Conservation (phyloP, 1,140 invertebrate species). For the Apis mellifera region Amel_HAv3.1 CM009937.2:60001-60500, state of each 20-base stretch:
- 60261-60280: constrained; percentile 77
- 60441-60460: too few species aligned
- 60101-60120: constrained; percentile 72
- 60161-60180: constrained; percentile 78
- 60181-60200: constrained; percentile 77
- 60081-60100: constrained; percentile 78
- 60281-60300: constrained; percentile 79
- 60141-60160: constrained; percentile 77
- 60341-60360: not conserved
- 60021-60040: constrained; percentile 74
- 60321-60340: not conserved
- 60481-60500: too few species aligned
- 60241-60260: constrained; percentile 67
- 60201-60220: constrained; percentile 70
- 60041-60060: constrained; percentile 80
- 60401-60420: too few species aligned
- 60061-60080: constrained; percentile 80
- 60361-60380: not conserved
- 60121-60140: constrained; percentile 73
- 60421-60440: too few species aligned
- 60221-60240: constrained; percentile 64
- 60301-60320: not conserved
- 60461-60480: too few species aligned
- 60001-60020: constrained; percentile 77
- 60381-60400: too few species aligned